Base-by-base conservation (phyloP, 2,113 vertebrate species). In the Mustela nigripes region DNA sequence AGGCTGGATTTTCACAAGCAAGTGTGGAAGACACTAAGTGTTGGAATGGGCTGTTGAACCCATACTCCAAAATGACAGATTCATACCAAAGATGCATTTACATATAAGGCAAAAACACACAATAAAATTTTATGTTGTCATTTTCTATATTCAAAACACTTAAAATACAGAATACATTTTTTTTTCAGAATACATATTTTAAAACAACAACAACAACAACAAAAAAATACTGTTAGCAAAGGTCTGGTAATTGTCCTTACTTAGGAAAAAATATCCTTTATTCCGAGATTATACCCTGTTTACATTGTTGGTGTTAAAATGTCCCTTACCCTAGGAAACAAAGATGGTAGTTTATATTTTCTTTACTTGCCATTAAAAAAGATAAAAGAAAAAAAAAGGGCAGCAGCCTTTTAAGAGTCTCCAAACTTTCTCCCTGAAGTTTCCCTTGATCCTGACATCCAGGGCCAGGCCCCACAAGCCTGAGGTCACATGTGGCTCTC, bases 61-160 rank as follows among this genome's bases (percentile, higher is more conserved):
- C 39, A 26, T 12, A 33, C 12, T 15, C 45, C 81, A 69, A 78
- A 88, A 11, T 15, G 89, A 86, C n/a, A 83, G 56, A 22, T 58
- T 73, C 42, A 22, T 48, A 79, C 26, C 45, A n/a, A 39, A 31
- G 48, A 36, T 26, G 45, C 90, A 45, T 74, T 56, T 89, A 88
- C 76, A 58, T 39, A 36, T 39, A 45, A 97, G 86, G 67, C 67
- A 79, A 85, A 62, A 94, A 79, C 79, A 69, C 1, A 28, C 22
- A 11, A 69, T 56, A 71, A n/a, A 56, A 69, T 63, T 80, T 86
- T 33, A 90, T 79, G 67, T 15, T 90, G 33, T 14, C 69, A 82
- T 89, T 88, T 89, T 89, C 86, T 76, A 83, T 53, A 80, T 76
- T 94, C 56, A 92, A 91, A 82, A 67, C 53, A 73, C 62, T 83